Evolutionary conservation across 1,140 invertebrate genomes (phyloP).

Genomic region (Batillaria attramentaria): DNA sequence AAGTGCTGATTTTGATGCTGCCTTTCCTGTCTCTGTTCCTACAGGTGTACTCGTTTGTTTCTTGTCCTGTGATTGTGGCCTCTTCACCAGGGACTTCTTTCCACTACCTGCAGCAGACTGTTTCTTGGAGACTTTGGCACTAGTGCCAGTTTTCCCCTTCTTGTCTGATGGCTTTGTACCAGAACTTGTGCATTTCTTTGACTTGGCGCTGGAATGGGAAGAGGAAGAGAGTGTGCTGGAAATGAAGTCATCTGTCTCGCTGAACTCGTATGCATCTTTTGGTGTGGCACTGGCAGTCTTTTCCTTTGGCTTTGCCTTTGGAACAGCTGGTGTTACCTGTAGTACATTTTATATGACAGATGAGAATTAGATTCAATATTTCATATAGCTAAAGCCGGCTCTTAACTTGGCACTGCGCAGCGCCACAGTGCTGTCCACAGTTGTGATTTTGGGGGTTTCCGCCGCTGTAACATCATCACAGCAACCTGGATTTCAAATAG

Average conservation of each 20-base stretch:
- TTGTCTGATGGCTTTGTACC: not conserved
- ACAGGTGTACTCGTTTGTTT: conserved; percentile 21
- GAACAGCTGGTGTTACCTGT: no score
- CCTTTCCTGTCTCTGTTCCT: not conserved
- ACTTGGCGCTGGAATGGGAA: not conserved
- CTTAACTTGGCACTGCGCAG: no score
- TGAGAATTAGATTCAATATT: no score
- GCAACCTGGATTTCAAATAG: no score
- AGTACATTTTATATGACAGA: no score
- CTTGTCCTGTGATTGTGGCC: not conserved
- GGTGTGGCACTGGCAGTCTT: no score
- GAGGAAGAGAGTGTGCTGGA: not conserved
- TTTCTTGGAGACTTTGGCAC: not conserved
- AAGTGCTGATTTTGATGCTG: not conserved
- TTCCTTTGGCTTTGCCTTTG: no score
- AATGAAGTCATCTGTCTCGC: conserved; percentile 16
- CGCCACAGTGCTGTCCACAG: no score
- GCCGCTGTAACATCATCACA: no score
- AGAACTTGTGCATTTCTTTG: not conserved
- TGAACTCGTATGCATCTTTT: conserved; percentile 7
- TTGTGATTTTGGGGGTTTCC: no score
- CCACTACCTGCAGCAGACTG: not conserved
- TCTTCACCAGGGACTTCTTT: not conserved
- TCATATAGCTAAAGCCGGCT: no score
- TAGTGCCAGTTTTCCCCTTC: not conserved